Evolutionary conservation across 2,797 vertebrate species (phyloP).

Genomic region (Cyclopterus lumpus): DNA sequence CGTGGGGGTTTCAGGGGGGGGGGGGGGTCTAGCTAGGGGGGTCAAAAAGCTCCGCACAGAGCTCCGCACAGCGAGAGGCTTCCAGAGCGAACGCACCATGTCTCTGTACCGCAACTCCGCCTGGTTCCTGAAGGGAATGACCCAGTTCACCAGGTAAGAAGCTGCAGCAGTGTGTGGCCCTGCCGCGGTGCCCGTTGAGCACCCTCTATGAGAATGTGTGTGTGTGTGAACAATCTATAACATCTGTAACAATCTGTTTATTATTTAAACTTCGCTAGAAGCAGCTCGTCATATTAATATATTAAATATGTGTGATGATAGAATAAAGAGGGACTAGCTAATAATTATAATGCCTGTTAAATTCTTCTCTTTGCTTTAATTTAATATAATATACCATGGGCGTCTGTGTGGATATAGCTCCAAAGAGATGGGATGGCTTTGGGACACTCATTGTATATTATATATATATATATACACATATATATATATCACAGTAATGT

Average conservation of each 20-base stretch:
- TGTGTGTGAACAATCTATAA: background rate
- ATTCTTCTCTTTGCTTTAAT: background rate
- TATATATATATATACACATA: too few relatives aligned
- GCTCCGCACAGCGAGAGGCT: slow-evolving; percentile 50
- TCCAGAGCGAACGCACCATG: slow-evolving; percentile 67
- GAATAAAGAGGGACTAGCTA: background rate
- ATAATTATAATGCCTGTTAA: background rate
- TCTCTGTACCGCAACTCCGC: slow-evolving; percentile 87
- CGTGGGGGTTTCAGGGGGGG: slow-evolving; percentile 59
- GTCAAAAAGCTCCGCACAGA: slow-evolving; percentile 70
- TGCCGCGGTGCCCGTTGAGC: background rate
- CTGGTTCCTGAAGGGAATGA: slow-evolving; percentile 86
- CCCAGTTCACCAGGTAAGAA: slow-evolving; percentile 86
- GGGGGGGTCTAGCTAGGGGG: background rate
- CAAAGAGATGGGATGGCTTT: too few relatives aligned
- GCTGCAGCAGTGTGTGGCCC: too few relatives aligned
- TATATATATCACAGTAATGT: too few relatives aligned
- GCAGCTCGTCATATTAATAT: background rate
- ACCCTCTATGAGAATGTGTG: background rate
- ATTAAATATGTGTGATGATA: background rate
- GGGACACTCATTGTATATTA: too few relatives aligned
- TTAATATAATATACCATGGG: too few relatives aligned
- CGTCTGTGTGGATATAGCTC: too few relatives aligned
- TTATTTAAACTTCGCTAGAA: background rate
- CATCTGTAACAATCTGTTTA: background rate